These are phyloP conservation scores for Sarcophaga carnaria DNA, from an alignment of 2,888 invertebrate genomes.

Conservation along the genomic window DNA sequence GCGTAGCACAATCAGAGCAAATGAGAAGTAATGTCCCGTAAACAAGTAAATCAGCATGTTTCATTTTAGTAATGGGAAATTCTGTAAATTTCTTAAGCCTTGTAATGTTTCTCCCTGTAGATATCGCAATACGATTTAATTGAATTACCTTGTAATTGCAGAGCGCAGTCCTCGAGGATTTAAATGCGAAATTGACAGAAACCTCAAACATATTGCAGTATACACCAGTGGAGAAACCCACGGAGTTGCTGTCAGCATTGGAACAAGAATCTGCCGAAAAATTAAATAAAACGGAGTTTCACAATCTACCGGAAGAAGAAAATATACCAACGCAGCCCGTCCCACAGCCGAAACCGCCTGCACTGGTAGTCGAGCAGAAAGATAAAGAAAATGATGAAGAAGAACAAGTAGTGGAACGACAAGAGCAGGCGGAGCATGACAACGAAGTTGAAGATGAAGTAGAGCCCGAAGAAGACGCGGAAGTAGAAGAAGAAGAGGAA, in stretches of 20 bases:
- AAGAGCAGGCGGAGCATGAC: conserved; percentile 36
- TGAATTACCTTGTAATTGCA: background rate
- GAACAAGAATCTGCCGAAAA: background rate
- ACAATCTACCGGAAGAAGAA: background rate
- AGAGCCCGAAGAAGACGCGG: conserved; percentile 44
- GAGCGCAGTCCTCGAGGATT: conserved; percentile 6
- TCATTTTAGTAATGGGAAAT: too few relatives aligned
- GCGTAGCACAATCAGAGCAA: too few relatives aligned
- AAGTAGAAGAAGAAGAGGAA: conserved; percentile 53
- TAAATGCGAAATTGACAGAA: conserved; percentile 48
- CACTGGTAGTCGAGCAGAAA: background rate
- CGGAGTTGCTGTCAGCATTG: conserved; percentile 1
- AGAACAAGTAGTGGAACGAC: background rate
- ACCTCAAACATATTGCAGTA: conserved; percentile 37
- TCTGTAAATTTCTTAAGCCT: too few relatives aligned
- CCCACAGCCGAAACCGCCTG: background rate
- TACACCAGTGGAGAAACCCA: background rate
- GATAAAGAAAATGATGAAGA: conserved; percentile 13
- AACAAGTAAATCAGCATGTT: too few relatives aligned
- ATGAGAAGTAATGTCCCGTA: too few relatives aligned
- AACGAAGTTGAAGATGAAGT: conserved; percentile 38
- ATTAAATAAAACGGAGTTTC: background rate
- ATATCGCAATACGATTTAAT: too few relatives aligned
- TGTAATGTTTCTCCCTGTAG: too few relatives aligned
- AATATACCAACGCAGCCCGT: background rate